Percentiles rank a stretch among this genome's conserved stretches.
phyloP scores from a whole-genome alignment of 2,888 invertebrate species.

The Physocephala rufipes region DNA sequence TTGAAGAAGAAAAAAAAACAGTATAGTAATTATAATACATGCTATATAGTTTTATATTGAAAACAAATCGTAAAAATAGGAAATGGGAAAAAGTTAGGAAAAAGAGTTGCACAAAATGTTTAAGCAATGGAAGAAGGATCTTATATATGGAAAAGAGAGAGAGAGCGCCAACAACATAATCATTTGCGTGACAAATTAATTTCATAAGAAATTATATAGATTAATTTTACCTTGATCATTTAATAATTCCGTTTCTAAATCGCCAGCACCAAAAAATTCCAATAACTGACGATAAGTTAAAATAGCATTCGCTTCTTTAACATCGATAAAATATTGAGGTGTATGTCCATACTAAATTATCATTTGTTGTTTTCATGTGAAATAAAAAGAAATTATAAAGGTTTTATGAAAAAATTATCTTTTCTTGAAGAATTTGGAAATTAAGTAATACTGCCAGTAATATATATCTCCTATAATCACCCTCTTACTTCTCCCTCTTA shows the following conservation, averaged over 20 bases:
- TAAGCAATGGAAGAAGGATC: not conserved
- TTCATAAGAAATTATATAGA: not conserved
- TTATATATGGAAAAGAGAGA: no score
- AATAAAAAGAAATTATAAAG: not conserved
- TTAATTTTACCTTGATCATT: constrained; percentile 77
- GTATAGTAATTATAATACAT: no score
- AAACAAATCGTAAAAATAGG: no score
- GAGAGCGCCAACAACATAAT: not conserved
- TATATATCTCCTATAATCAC: no score
- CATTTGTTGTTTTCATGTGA: not conserved
- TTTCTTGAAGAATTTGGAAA: no score
- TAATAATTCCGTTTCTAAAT: constrained; percentile 74
- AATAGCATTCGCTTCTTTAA: constrained; percentile 69
- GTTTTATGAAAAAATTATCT: not conserved
- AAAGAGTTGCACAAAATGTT: no score
- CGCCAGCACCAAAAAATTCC: constrained; percentile 76
- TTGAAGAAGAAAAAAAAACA: no score
- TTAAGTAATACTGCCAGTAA: no score
- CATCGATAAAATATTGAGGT: constrained; percentile 80
- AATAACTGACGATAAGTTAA: constrained; percentile 76
- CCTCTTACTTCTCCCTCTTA: no score
- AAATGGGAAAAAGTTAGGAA: no score
- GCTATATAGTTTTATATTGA: no score
- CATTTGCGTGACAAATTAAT: not conserved
- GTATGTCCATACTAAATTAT: constrained; percentile 79